Percentiles rank a stretch among this genome's conserved stretches.
phyloP scores from a whole-genome alignment of 2,797 vertebrate species.

The Amniataba percoides region DNA sequence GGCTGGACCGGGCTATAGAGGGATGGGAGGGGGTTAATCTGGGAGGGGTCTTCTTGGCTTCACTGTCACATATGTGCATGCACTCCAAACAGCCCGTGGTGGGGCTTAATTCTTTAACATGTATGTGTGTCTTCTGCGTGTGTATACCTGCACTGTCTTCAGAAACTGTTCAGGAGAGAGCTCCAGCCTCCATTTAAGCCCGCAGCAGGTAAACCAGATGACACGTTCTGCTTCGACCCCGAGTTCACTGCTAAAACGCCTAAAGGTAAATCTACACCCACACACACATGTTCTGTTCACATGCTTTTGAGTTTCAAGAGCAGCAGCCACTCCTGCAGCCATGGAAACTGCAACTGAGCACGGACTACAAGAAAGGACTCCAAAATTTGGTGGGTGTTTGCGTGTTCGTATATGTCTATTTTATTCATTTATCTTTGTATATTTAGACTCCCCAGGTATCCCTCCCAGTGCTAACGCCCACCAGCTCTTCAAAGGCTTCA shows the following conservation, averaged over 20 bases:
- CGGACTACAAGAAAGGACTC: constrained; percentile 16
- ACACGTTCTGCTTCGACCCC: constrained; percentile 99
- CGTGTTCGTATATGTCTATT: constrained; percentile 25
- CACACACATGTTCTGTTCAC: constrained; percentile 22
- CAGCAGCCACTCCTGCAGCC: constrained; percentile 54
- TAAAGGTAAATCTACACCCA: constrained; percentile 88
- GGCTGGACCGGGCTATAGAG: constrained; percentile 64
- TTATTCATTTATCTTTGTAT: constrained; percentile 53
- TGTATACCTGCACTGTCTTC: constrained; percentile 13
- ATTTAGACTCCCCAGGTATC: constrained; percentile 95
- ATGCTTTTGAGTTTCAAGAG: constrained; percentile 27
- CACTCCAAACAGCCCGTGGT: constrained; percentile 30
- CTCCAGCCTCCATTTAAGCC: constrained; percentile 97
- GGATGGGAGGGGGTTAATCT: constrained; percentile 75
- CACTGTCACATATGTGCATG: constrained; percentile 54
- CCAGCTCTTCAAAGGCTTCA: constrained; percentile 99
- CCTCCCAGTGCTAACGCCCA: constrained; percentile 98
- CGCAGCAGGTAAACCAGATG: constrained; percentile 96
- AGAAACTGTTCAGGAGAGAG: constrained; percentile 96
- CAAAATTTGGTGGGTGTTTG: constrained; percentile 32
- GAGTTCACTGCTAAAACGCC: constrained; percentile 99
- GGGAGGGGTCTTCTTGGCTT: constrained; percentile 64
- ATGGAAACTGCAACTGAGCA: constrained; percentile 61
- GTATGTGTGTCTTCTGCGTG: constrained; percentile 4
- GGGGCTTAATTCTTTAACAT: constrained; percentile 45